phyloP scores from a whole-genome alignment of 2,113 vertebrate species.

The Plecturocebus donacophilus region DNA sequence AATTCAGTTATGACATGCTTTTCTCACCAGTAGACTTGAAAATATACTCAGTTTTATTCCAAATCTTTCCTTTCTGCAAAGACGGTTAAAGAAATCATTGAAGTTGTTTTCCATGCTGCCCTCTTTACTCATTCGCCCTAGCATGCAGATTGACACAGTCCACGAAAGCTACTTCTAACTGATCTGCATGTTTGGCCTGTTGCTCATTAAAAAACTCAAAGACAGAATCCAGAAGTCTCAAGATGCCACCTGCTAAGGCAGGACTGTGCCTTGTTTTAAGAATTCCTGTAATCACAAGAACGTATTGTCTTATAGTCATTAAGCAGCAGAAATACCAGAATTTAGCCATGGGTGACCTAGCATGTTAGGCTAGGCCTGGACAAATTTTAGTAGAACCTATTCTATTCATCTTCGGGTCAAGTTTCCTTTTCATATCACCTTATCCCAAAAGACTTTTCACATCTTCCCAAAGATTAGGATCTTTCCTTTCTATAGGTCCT shows the following conservation, averaged over 20 bases:
- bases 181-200: neutral
- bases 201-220: neutral
- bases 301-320: neutral
- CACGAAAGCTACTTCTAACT: neutral
- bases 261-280: neutral
- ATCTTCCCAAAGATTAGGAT: neutral
- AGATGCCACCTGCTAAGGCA: neutral
- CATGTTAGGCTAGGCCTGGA: neutral
- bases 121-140: neutral
- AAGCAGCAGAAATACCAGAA: neutral
- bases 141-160: neutral
- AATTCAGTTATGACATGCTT: neutral
- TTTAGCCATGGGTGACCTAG: neutral
- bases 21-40: neutral
- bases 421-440: neutral
- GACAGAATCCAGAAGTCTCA: neutral
- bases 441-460: neutral
- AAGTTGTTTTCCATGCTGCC: neutral
- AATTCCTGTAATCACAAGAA: neutral
- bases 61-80: neutral
- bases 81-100: neutral
- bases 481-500: neutral
- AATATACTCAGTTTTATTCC: neutral
- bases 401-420: neutral
- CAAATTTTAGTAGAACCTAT: neutral